Percentiles rank a stretch among this genome's conserved stretches.
Evolutionary conservation across 2,113 vertebrate species (phyloP).

Genomic region (Abramis brama): DNA sequence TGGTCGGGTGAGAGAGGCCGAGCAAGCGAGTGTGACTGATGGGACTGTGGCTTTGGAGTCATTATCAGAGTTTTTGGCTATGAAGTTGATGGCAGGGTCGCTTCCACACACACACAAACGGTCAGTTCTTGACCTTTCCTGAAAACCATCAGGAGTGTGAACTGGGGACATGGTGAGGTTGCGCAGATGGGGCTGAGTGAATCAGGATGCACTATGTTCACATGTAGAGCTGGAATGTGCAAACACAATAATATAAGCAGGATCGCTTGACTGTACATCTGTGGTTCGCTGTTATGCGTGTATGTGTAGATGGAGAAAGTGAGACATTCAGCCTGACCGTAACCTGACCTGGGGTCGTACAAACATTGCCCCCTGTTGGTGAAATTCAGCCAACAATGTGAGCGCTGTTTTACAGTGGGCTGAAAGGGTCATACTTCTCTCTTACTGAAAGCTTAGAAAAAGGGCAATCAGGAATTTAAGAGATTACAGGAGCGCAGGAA

Average conservation of each 20-base stretch:
- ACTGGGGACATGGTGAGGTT: not conserved
- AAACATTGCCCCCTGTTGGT: constrained; percentile 44
- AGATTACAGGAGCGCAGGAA: constrained; percentile 58
- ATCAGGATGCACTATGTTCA: constrained; percentile 10
- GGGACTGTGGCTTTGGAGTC: constrained; percentile 39
- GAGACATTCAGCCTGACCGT: constrained; percentile 37
- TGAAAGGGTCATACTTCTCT: constrained; percentile 42
- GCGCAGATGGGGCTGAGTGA: not conserved
- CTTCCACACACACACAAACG: constrained; percentile 26
- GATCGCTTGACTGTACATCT: not conserved
- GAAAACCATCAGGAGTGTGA: not conserved
- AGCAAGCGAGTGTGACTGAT: constrained; percentile 30
- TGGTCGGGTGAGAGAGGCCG: constrained; percentile 45
- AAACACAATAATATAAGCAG: constrained; percentile 23
- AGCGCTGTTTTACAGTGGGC: constrained; percentile 33
- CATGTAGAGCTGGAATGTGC: constrained; percentile 37
- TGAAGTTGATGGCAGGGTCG: not conserved
- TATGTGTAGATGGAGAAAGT: constrained; percentile 23
- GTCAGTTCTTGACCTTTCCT: constrained; percentile 16
- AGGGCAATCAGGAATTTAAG: constrained; percentile 52
- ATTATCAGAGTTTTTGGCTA: constrained; percentile 17
- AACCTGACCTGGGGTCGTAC: constrained; percentile 28
- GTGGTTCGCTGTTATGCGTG: not conserved
- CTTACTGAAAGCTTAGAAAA: constrained; percentile 48
- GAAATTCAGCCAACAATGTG: constrained; percentile 48